These are phyloP conservation scores for Bombus terrestris DNA, from an alignment of 1,140 invertebrate species.

Conservation along the genomic window DNA sequence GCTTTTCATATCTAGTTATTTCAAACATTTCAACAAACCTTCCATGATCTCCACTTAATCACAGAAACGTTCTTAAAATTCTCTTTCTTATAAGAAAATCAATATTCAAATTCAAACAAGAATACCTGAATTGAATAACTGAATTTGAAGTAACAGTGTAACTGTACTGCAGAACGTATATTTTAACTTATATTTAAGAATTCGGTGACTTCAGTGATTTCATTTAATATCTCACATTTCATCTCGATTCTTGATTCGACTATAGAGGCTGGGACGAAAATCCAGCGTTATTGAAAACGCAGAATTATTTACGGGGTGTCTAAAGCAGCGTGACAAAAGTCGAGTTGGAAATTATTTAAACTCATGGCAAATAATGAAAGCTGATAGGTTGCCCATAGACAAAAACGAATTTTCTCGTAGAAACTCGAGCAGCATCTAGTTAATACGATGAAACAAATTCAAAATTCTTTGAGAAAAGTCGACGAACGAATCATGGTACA, in stretches of 20 bases:
- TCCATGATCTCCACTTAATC: neutral
- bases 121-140: neutral
- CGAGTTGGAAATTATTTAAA: conserved; percentile 7
- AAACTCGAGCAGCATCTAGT: neutral
- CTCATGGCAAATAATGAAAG: neutral
- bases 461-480: neutral
- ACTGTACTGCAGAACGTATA: neutral
- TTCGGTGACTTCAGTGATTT: neutral
- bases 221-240: neutral
- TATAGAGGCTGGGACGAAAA: neutral
- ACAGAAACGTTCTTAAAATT: neutral
- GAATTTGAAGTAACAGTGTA: neutral
- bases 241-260: neutral
- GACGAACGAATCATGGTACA: neutral
- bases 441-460: neutral
- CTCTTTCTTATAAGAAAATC: neutral
- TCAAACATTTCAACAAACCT: too few species aligned
- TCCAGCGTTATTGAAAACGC: neutral
- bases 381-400: too few species aligned
- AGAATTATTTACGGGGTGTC: neutral
- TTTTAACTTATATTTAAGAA: too few species aligned
- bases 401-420: neutral
- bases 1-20: too few species aligned
- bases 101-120: neutral
- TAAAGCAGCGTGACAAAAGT: neutral